phyloP scores from a whole-genome alignment of 1,140 invertebrate genomes.

The Alviniconcha marisindica region DNA sequence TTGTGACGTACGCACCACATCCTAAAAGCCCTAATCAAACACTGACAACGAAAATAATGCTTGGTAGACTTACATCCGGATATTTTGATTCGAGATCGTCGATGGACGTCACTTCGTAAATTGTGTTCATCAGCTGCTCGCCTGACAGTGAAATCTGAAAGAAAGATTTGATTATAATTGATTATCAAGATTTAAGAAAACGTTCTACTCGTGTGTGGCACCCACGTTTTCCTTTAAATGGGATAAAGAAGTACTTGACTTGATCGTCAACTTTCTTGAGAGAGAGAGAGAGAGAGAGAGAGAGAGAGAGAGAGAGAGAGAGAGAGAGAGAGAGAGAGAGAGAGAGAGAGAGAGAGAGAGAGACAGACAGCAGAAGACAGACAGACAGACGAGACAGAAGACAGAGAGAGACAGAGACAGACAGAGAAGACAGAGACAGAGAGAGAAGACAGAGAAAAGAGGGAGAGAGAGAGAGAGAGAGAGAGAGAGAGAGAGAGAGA shows the following conservation, averaged over 20 bases:
- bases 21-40: background rate
- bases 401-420: too few species aligned
- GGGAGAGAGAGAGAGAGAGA: background rate
- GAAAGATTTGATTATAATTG: too few species aligned
- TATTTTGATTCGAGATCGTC: background rate
- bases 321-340: background rate
- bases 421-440: too few species aligned
- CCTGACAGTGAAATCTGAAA: background rate
- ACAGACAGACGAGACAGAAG: too few species aligned
- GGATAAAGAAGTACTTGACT: too few species aligned
- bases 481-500: background rate
- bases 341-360: background rate
- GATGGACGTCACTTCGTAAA: slow-evolving; percentile 13
- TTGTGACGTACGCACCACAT: background rate
- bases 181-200: too few species aligned
- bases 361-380: too few species aligned
- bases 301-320: background rate
- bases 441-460: too few species aligned
- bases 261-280: too few species aligned
- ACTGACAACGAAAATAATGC: background rate
- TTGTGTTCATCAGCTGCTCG: background rate
- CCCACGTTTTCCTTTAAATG: too few species aligned
- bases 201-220: too few species aligned
- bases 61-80: slow-evolving; percentile 8
- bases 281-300: too few species aligned